These are phyloP conservation scores for Flabesymbios commensalis DNA, from an alignment of 2,888 invertebrate species.

Conservation along the genomic window DNA sequence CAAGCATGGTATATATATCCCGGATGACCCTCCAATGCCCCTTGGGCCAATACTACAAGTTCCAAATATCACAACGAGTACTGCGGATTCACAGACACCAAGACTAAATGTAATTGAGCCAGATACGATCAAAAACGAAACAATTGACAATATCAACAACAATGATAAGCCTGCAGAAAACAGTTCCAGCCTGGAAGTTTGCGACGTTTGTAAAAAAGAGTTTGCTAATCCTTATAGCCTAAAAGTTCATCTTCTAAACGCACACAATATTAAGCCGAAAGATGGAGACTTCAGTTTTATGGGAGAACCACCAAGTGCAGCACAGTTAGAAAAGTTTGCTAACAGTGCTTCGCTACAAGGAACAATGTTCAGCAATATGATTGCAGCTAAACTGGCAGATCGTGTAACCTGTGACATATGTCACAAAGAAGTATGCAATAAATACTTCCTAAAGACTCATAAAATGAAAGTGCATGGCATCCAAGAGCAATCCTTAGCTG, in stretches of 20 bases:
- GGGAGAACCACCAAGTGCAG: neutral
- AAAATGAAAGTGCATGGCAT: constrained; percentile 90
- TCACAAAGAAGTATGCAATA: constrained; percentile 98
- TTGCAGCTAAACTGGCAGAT: constrained; percentile 60
- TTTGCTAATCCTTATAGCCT: constrained; percentile 84
- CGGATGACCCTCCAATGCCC: constrained; percentile 13
- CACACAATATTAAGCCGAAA: constrained; percentile 43
- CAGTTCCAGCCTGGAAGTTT: constrained; percentile 14
- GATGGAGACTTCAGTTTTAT: constrained; percentile 1
- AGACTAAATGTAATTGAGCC: no score
- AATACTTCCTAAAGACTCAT: constrained; percentile 99
- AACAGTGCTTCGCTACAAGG: neutral
- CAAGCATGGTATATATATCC: constrained; percentile 53
- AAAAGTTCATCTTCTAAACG: constrained; percentile 53
- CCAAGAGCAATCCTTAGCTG: constrained; percentile 24
- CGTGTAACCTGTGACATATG: constrained; percentile 82
- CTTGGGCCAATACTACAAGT: neutral
- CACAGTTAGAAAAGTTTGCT: neutral
- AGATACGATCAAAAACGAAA: neutral
- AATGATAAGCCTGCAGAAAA: neutral
- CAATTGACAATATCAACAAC: no score
- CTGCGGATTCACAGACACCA: neutral
- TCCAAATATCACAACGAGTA: neutral
- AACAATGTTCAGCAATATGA: constrained; percentile 57
- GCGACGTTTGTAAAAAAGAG: constrained; percentile 69